Conservation (phyloP, 1,140 invertebrate species). For the Araneus ventricosus region DNA sequence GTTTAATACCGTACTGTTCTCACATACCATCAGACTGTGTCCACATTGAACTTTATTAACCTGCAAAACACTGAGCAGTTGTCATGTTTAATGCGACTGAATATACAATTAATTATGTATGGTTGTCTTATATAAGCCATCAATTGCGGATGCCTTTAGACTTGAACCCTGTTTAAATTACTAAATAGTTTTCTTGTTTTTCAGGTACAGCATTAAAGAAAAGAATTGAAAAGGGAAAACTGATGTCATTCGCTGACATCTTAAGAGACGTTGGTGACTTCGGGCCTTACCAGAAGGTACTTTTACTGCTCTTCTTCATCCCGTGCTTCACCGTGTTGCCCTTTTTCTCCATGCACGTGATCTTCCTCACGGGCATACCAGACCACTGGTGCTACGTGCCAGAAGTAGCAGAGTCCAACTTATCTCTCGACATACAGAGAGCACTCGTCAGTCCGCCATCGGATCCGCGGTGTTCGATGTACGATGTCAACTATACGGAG, state of each 20-base stretch:
- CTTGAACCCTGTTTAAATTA: too few relatives aligned
- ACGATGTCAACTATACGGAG: slow-evolving; percentile 26
- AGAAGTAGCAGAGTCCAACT: slow-evolving; percentile 80
- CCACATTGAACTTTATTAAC: too few relatives aligned
- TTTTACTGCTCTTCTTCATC: slow-evolving; percentile 67
- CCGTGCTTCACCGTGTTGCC: slow-evolving; percentile 58
- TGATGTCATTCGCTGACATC: slow-evolving; percentile 83
- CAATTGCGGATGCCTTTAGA: too few relatives aligned
- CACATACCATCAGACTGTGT: too few relatives aligned
- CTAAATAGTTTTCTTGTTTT: background rate
- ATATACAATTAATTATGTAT: too few relatives aligned
- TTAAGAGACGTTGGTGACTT: slow-evolving; percentile 83
- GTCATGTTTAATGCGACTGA: too few relatives aligned
- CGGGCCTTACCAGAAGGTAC: slow-evolving; percentile 82
- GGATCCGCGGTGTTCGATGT: background rate
- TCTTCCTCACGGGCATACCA: slow-evolving; percentile 81
- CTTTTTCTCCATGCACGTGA: slow-evolving; percentile 79
- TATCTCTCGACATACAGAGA: slow-evolving; percentile 78
- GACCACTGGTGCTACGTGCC: slow-evolving; percentile 83
- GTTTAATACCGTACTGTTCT: too few relatives aligned
- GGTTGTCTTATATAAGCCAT: too few relatives aligned
- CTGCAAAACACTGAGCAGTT: too few relatives aligned
- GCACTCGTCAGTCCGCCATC: slow-evolving; percentile 39
- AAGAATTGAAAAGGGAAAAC: background rate
- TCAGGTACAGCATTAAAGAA: background rate